Base-by-base conservation (phyloP, 2,888 invertebrate species). In the Apodemia mormo region DNA sequence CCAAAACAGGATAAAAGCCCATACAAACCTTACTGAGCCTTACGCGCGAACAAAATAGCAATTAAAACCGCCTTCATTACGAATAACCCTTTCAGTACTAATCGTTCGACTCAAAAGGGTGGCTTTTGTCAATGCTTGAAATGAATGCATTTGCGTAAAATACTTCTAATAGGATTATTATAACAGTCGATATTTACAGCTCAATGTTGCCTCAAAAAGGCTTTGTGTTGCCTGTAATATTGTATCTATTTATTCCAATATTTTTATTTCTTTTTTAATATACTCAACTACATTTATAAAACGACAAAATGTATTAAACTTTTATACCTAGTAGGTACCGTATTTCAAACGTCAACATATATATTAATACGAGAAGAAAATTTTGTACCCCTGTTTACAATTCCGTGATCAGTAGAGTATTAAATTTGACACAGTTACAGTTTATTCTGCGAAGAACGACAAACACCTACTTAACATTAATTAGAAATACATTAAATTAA, bases 11-110 rank as follows among this genome's bases (percentile, higher is more conserved):
- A 78, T 77, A 75, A 79, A 77, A 75, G 74, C 75, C 73, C 75
- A 75, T 73, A 73, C 75, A 70, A 72, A 74, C 72, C 75, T 71
- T 76, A 74, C 68, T 74, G 78, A 76, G 61, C 61, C 37, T 64
- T 64, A 69, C 69, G 81, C 81, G 79, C 79, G 80, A 78, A 83
- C 86, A 88, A 89, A 89, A 89, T 87, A 86, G 85, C 90, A 90
- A 90, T 90, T 90, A 90, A 86, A 88, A 84, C 83, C 82, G 83
- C 85, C 85, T 86, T 86, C 89, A 89, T 89, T 88, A 89, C 82
- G 70, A 77, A 78, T 82, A 84, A 80, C 81, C 81, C 80, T 76
- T 79, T 74, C 74, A 73, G 74, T 72, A 73, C 68, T 68, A 72
- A 61, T 68, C 78, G 73, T 80, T 73, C 86, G 77, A 72, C 67